Evolutionary conservation across 2,113 vertebrate genomes (phyloP).

Genomic region (Takifugu bimaculatus): DNA sequence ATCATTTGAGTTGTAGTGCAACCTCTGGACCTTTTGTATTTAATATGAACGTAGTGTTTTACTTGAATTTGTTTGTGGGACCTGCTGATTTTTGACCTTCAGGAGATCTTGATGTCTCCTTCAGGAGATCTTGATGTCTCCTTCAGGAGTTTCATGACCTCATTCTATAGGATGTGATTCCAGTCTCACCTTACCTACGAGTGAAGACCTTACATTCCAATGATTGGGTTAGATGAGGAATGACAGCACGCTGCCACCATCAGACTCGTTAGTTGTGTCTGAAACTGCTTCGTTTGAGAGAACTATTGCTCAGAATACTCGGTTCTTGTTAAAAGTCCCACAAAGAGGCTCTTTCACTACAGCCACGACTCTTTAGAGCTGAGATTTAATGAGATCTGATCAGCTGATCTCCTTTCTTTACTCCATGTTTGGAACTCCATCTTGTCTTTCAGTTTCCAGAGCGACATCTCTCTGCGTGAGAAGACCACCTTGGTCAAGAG

Average conservation of each 20-base stretch:
- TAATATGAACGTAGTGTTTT: not conserved
- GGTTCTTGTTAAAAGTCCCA: no score
- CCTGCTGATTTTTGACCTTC: not conserved
- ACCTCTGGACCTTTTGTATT: no score
- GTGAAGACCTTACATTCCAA: no score
- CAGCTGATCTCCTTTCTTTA: not conserved
- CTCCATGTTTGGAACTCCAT: not conserved
- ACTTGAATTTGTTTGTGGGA: not conserved
- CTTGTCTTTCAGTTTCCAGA: conserved; percentile 81
- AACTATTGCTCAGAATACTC: not conserved
- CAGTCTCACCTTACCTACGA: conserved; percentile 29
- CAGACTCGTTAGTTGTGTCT: no score
- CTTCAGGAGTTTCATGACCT: conserved; percentile 32
- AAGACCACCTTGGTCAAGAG: conserved; percentile 78
- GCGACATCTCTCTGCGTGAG: conserved; percentile 77
- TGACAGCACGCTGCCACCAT: no score
- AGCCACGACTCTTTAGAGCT: no score
- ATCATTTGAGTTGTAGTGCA: no score
- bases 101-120: not conserved
- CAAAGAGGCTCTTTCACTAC: no score
- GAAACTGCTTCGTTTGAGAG: not conserved
- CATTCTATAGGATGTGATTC: conserved; percentile 18
- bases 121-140: conserved; percentile 4
- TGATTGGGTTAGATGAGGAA: no score
- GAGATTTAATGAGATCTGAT: no score